Evolutionary conservation across 1,140 invertebrate species (phyloP).

Genomic region (Eupeodes corollae): DNA sequence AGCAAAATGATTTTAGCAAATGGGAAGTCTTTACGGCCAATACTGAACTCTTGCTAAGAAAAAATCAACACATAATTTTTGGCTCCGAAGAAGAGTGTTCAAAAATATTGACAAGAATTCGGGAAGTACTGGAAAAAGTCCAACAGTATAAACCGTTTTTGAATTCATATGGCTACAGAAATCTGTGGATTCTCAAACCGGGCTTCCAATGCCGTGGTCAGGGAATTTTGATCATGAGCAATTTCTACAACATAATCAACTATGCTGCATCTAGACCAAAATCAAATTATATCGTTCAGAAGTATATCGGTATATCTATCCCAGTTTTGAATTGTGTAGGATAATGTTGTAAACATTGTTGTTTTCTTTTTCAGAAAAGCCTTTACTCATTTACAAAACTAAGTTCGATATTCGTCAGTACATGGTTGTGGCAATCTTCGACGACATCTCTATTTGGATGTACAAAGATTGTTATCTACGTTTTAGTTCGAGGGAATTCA

Average conservation of each 20-base stretch:
- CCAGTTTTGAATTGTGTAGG: slow-evolving; percentile 1
- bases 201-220: slow-evolving; percentile 72
- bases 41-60: no score
- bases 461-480: slow-evolving; percentile 80
- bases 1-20: no score
- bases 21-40: no score
- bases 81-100: no score
- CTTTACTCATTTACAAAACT: slow-evolving; percentile 72
- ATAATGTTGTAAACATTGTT: not conserved
- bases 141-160: no score
- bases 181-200: slow-evolving; percentile 91
- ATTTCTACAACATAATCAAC: slow-evolving; percentile 52
- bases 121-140: no score
- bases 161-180: slow-evolving; percentile 56
- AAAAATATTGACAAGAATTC: no score
- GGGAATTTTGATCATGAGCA: slow-evolving; percentile 57
- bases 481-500: slow-evolving; percentile 82
- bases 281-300: slow-evolving; percentile 75
- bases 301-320: slow-evolving; percentile 69
- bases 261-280: slow-evolving; percentile 46
- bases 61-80: no score
- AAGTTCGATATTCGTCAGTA: slow-evolving; percentile 89
- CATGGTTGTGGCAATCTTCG: slow-evolving; percentile 74
- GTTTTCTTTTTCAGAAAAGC: slow-evolving; percentile 50
- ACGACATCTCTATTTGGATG: slow-evolving; percentile 74